A percentile compares a stretch with the other conserved stretches of the same genome.
phyloP scores from a whole-genome alignment of 2,797 vertebrate genomes.

The Valencia hispanica region DNA sequence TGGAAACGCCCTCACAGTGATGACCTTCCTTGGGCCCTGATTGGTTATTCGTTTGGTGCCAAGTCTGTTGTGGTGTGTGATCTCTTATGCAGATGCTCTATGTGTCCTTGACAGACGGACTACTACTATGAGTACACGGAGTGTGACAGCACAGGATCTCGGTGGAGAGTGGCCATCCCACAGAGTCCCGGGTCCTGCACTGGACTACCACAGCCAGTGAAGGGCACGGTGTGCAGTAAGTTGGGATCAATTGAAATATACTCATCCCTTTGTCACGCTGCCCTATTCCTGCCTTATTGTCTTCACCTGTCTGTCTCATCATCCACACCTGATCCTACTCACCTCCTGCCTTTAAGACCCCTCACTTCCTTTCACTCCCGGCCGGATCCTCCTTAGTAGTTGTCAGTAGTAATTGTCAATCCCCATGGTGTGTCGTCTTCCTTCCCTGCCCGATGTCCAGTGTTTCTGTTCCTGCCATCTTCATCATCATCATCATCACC shows the following conservation, averaged over 20 bases:
- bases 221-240: conserved; percentile 96
- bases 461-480: no score
- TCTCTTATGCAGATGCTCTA: conserved; percentile 50
- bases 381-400: no score
- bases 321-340: no score
- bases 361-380: no score
- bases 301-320: no score
- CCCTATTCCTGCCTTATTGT: no score
- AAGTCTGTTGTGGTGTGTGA: conserved; percentile 10
- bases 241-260: conserved; percentile 31
- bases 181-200: conserved; percentile 83
- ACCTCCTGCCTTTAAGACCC: no score
- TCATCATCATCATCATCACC: no score
- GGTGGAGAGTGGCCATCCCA: conserved; percentile 97
- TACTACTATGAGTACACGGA: conserved; percentile 99
- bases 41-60: conserved; percentile 19
- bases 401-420: no score
- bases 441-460: no score
- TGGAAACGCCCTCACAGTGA: conserved; percentile 38
- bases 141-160: conserved; percentile 93
- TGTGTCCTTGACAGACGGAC: conserved; percentile 87
- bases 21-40: conserved; percentile 26
- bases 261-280: no score
- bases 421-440: no score
- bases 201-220: conserved; percentile 92